Conservation (phyloP, 2,888 invertebrate species). For the Lobophora halterata region DNA sequence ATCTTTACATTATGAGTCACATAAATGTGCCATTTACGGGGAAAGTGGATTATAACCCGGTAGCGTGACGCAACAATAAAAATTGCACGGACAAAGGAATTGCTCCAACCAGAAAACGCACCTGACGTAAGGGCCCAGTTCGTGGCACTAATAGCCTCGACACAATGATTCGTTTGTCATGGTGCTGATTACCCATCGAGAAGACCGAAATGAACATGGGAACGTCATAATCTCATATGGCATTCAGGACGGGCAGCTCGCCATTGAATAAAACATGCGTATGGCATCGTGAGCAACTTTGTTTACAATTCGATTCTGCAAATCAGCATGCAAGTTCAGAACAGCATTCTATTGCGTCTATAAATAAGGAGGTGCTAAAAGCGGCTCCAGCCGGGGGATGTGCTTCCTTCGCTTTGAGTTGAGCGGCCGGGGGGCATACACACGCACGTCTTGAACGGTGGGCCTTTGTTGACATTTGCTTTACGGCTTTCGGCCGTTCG, state of each 20-base stretch:
- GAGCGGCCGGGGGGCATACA: slow-evolving; percentile 75
- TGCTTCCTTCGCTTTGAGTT: slow-evolving; percentile 77
- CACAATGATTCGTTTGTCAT: slow-evolving; percentile 38
- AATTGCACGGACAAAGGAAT: slow-evolving; percentile 75
- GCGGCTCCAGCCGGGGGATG: slow-evolving; percentile 72
- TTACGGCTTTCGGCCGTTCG: slow-evolving; percentile 57
- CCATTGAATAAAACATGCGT: slow-evolving; percentile 28
- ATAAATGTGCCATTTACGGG: slow-evolving; percentile 59
- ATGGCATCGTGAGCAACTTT: slow-evolving; percentile 50
- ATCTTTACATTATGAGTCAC: slow-evolving; percentile 52
- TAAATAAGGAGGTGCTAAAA: slow-evolving; percentile 81
- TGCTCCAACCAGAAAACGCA: slow-evolving; percentile 50
- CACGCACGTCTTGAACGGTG: slow-evolving; percentile 61
- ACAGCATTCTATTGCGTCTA: slow-evolving; percentile 66
- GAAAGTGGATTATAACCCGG: slow-evolving; percentile 64
- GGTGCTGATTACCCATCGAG: slow-evolving; percentile 31
- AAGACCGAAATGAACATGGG: slow-evolving; percentile 26
- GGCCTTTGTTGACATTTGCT: slow-evolving; percentile 76
- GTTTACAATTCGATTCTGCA: slow-evolving; percentile 72
- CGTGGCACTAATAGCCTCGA: slow-evolving; percentile 51
- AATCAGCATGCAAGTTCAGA: slow-evolving; percentile 54
- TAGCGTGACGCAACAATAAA: slow-evolving; percentile 75
- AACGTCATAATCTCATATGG: slow-evolving; percentile 25
- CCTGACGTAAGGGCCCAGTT: slow-evolving; percentile 59
- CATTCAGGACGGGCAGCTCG: slow-evolving; percentile 28